phyloP scores from a whole-genome alignment of 2,113 vertebrate species.

The Toxostoma redivivum region DNA sequence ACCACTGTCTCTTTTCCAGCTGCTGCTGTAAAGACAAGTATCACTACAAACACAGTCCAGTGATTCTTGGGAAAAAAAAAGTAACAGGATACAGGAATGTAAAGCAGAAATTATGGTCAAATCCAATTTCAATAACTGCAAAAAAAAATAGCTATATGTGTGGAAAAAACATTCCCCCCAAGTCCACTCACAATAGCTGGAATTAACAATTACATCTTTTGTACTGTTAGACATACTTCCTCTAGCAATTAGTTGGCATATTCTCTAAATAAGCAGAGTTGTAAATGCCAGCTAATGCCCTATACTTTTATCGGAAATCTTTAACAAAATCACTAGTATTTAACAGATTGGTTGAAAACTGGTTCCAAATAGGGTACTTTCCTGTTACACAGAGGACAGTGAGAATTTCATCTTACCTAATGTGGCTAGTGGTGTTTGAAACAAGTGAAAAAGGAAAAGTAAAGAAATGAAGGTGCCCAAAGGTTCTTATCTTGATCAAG shows the following conservation, averaged over 20 bases:
- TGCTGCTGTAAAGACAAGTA: neutral
- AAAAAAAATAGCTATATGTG: neutral
- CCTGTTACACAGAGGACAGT: neutral
- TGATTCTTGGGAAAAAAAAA: neutral
- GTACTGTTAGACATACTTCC: neutral
- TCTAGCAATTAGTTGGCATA: neutral
- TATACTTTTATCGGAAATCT: neutral
- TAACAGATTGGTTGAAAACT: neutral
- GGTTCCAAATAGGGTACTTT: neutral
- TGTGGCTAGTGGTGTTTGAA: neutral
- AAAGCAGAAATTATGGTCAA: neutral
- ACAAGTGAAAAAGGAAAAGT: slow-evolving; percentile 10
- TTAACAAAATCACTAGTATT: neutral
- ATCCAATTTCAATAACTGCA: neutral
- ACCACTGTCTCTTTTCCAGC: neutral
- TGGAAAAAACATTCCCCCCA: neutral
- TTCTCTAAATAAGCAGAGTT: neutral
- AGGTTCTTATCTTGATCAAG: neutral
- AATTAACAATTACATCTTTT: neutral
- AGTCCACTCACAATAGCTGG: neutral
- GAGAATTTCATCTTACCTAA: slow-evolving; percentile 23
- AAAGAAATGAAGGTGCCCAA: neutral
- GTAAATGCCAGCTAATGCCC: neutral
- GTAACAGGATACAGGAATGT: neutral
- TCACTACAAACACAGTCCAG: neutral